Evolutionary conservation across 2,888 invertebrate genomes (phyloP), one percentile per base, ranked within the genome.

Genomic region (Agonopterix alstromeriana): DNA sequence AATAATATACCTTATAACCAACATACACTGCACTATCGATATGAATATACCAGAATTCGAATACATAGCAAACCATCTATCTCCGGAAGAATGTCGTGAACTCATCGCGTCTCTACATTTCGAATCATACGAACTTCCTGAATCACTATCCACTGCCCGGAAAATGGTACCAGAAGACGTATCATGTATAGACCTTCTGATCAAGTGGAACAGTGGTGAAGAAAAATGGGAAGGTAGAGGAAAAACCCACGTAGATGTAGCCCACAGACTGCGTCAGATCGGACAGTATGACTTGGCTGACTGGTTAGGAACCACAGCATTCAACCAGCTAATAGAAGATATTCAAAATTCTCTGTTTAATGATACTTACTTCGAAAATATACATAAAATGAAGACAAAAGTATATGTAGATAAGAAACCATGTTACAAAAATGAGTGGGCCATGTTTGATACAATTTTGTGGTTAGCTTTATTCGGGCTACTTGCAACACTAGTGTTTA

Each of bases 91-190:
- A 72, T 93, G 93, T 61, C 81, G 89, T 44, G 74, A 75, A 56
- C 77, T 93, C 1, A 81, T 91, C 10, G 90, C 91, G 10, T 87
- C 91, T 9, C 82, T 92, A 48, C 90, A 91, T 72, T 91, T 90
- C 57, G 43, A 54, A 10, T 58, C 70, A 1, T 72, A 73, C 51
- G 60, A 74, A 27, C 63, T 80, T 38, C 78, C 81, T 48, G 11
- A 43, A 1, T 43, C 46, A 45, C 44, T 72, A 43, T 27, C 48
- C 1, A 50, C 35, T 9, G 64, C 60, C 75, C 88, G 82, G 49
- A 71, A 80, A 35, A 81, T 79, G 52, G 64, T 91, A 41, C 84
- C 90, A 10, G 75, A 81, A 57, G 86, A 90, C 45, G 64, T 88
- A 1, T 67, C 90, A 0, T 93, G 93, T 56, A 64, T 92, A 3